A percentile compares a stretch with the other conserved stretches of the same genome.
Evolutionary conservation across 2,113 vertebrate genomes (phyloP).

Genomic region (Machaerirhynchus nigripectus): DNA sequence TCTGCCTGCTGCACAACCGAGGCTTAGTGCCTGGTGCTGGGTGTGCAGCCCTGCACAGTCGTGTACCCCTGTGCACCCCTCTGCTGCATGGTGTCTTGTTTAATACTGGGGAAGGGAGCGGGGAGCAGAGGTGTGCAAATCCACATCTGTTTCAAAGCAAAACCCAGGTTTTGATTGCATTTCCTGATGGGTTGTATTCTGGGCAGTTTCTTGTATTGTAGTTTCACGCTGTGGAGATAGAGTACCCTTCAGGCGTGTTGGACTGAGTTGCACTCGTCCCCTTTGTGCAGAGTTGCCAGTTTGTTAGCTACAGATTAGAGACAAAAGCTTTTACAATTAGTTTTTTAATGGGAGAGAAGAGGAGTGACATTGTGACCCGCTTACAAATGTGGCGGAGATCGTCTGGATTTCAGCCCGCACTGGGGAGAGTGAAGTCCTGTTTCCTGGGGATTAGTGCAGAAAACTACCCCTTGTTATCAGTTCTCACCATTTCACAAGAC

Average conservation of each 20-base stretch:
- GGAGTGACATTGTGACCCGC: neutral
- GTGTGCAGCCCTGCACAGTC: neutral
- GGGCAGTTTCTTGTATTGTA: neutral
- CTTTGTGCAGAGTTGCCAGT: neutral
- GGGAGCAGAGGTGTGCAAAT: neutral
- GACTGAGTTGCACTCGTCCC: neutral
- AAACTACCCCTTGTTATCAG: neutral
- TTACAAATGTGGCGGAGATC: constrained; percentile 1
- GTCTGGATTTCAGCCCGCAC: neutral
- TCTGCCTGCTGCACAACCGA: neutral
- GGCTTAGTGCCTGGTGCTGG: neutral
- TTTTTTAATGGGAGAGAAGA: constrained; percentile 27
- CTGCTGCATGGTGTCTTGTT: neutral
- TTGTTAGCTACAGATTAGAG: constrained; percentile 24
- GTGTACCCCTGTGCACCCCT: neutral
- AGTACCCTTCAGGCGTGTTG: neutral
- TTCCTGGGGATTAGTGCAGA: constrained; percentile 12
- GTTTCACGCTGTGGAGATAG: neutral
- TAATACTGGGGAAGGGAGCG: accelerated
- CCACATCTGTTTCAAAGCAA: neutral
- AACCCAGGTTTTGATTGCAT: neutral
- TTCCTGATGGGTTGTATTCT: neutral
- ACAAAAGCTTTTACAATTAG: constrained; percentile 31
- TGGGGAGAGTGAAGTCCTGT: neutral
- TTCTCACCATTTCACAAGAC: neutral